Evolutionary conservation across 2,113 vertebrate species (phyloP).

Genomic region (Planiliza haematocheilus): DNA sequence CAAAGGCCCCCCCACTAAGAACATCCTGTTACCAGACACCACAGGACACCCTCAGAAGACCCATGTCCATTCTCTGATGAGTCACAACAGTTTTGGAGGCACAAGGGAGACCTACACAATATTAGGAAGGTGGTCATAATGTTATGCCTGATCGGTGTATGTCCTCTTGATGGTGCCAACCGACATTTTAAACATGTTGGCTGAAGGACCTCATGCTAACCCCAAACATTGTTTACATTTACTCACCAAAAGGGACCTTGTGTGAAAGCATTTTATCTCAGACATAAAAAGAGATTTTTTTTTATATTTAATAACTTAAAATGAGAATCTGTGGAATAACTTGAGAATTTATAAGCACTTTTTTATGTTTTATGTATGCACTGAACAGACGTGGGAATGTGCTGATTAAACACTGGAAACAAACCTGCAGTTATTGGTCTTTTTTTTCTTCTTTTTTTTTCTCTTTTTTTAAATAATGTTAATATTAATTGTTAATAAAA

Average conservation of each 20-base stretch:
- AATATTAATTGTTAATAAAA: constrained; percentile 3
- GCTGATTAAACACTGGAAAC: neutral
- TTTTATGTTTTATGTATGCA: constrained; percentile 9
- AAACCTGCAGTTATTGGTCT: neutral
- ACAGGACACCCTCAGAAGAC: no score
- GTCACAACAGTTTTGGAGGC: no score
- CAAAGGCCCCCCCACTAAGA: no score
- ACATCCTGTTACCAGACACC: no score
- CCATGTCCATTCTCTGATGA: no score
- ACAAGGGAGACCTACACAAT: no score
- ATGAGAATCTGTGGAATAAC: neutral
- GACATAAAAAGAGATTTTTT: neutral
- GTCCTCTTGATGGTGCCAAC: neutral
- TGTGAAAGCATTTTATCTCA: constrained; percentile 15
- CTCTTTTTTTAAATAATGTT: no score
- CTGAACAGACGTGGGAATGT: constrained; percentile 6
- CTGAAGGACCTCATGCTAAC: neutral
- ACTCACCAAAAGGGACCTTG: constrained; percentile 39
- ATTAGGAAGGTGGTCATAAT: no score
- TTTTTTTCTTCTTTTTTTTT: no score
- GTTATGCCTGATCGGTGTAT: no score
- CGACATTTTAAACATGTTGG: constrained; percentile 9
- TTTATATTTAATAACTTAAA: constrained; percentile 4
- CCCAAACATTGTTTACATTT: constrained; percentile 60
- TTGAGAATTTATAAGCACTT: constrained; percentile 17